A percentile compares a stretch with the other conserved stretches of the same genome.
Conservation (phyloP, 2,113 vertebrate species). For the Heloderma charlesbogerti region DNA sequence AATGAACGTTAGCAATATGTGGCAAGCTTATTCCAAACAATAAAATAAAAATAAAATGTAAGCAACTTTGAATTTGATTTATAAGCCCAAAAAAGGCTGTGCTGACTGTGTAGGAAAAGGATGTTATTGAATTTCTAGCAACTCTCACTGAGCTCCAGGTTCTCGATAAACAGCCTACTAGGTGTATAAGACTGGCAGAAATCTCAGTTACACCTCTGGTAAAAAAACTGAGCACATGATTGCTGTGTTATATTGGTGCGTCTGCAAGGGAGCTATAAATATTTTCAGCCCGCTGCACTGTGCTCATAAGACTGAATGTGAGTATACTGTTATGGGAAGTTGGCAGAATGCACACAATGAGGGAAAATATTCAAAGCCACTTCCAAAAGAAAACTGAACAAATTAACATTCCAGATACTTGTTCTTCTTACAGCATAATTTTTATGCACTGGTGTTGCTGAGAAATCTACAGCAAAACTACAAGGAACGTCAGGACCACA, state of each 20-base stretch:
- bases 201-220: slow-evolving; percentile 19
- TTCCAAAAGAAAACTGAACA: slow-evolving; percentile 32
- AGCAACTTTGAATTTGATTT: neutral
- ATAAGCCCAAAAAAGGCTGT: slow-evolving; percentile 31
- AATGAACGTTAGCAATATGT: neutral
- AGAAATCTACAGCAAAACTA: slow-evolving; percentile 5
- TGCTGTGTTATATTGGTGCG: neutral
- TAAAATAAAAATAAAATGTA: neutral
- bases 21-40: neutral
- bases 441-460: neutral
- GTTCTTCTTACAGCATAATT: neutral
- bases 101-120: neutral
- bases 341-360: slow-evolving; percentile 30
- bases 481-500: neutral
- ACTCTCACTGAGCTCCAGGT: neutral
- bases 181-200: neutral
- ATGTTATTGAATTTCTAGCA: neutral
- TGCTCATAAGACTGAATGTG: neutral
- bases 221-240: slow-evolving; percentile 28
- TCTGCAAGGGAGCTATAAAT: neutral
- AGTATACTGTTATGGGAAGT: slow-evolving; percentile 4
- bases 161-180: neutral
- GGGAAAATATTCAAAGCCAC: slow-evolving; percentile 26
- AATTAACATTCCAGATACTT: neutral
- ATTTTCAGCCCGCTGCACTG: neutral